phyloP scores from a whole-genome alignment of 2,888 invertebrate genomes.

The Pristionchus maxplancki region DNA sequence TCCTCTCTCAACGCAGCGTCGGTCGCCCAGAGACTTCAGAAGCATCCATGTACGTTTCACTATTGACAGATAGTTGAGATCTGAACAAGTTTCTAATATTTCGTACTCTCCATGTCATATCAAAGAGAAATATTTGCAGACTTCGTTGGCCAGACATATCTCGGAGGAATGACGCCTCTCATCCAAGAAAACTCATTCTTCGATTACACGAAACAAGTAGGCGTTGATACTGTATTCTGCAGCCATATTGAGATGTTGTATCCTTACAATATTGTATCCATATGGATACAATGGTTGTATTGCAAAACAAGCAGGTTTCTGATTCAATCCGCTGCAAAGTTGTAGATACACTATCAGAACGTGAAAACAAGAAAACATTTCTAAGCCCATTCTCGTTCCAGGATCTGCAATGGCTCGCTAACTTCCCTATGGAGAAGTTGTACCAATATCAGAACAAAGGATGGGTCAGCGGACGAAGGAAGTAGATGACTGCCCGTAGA shows the following conservation, averaged over 20 bases:
- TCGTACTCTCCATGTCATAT: not conserved
- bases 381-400: not conserved
- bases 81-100: not conserved
- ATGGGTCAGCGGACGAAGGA: not conserved
- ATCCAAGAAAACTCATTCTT: not conserved
- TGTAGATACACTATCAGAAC: no score
- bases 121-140: not conserved
- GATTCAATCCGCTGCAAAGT: no score
- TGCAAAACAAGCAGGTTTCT: no score
- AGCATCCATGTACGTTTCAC: constrained; percentile 16
- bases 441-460: not conserved
- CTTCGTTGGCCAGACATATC: not conserved
- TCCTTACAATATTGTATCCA: not conserved
- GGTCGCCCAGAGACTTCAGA: not conserved
- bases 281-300: no score
- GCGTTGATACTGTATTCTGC: not conserved
- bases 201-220: constrained; percentile 42
- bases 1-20: not conserved
- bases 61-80: not conserved
- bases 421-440: constrained; percentile 16
- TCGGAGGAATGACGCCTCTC: not conserved
- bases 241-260: not conserved
- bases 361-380: no score
- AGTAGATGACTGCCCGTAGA: not conserved
- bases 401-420: constrained; percentile 23